A percentile compares a stretch with the other conserved stretches of the same genome.
Evolutionary conservation across 2,113 vertebrate species (phyloP).

Genomic region (Zonotrichia leucophrys): DNA sequence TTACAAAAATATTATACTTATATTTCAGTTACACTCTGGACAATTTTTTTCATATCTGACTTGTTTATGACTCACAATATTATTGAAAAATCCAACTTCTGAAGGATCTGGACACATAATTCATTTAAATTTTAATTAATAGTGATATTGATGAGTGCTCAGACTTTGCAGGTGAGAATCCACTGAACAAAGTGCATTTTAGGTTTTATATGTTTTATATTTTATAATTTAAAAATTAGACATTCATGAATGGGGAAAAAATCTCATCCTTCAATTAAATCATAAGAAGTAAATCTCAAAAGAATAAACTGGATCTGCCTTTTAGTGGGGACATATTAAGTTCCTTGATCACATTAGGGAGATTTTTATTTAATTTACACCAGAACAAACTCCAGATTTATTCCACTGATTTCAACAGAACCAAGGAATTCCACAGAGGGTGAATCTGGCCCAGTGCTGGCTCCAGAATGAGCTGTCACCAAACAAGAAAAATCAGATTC

Average conservation of each 20-base stretch:
- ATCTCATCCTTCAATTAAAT: neutral
- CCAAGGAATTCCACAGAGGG: neutral
- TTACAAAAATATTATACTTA: neutral
- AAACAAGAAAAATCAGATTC: neutral
- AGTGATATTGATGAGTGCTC: neutral
- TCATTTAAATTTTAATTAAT: neutral
- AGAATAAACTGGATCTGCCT: neutral
- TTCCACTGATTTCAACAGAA: neutral
- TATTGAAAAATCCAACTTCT: neutral
- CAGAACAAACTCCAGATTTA: neutral
- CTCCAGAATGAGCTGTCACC: neutral
- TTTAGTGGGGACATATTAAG: fast-evolving
- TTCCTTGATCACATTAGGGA: neutral
- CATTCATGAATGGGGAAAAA: neutral
- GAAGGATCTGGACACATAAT: neutral
- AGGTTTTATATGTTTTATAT: neutral
- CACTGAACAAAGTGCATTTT: neutral
- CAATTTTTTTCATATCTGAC: neutral
- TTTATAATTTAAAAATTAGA: neutral
- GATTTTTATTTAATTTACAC: neutral
- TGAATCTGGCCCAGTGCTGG: neutral
- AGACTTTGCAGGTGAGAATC: neutral
- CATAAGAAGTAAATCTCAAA: neutral
- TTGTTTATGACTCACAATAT: neutral
- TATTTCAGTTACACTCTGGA: neutral